These are phyloP conservation scores for Pristionchus maxplancki DNA, from an alignment of 2,888 invertebrate species.

Conservation along the genomic window DNA sequence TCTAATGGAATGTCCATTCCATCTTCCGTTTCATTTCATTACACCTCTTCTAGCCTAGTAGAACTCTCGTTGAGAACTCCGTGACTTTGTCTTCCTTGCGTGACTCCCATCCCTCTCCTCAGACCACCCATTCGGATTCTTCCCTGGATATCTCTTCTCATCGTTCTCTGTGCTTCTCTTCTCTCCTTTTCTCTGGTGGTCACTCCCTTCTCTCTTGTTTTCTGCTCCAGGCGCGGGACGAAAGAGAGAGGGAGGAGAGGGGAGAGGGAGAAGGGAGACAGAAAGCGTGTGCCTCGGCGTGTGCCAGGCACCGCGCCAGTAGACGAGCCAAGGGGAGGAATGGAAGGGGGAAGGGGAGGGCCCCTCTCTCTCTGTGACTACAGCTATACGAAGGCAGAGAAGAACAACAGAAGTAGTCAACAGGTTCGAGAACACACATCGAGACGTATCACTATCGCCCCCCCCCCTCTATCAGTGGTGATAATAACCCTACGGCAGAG, in stretches of 20 bases:
- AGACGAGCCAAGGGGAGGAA: neutral
- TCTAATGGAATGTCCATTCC: neutral
- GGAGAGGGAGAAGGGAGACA: neutral
- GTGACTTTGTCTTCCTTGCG: neutral
- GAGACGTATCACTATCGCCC: neutral
- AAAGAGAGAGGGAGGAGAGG: neutral
- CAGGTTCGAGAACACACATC: conserved; percentile 16
- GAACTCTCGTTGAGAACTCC: neutral
- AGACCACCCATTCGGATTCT: neutral
- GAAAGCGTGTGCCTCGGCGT: conserved; percentile 42
- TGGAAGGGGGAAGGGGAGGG: neutral
- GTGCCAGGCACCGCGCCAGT: conserved; percentile 40
- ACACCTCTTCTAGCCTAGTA: neutral
- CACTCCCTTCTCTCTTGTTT: conserved; percentile 38
- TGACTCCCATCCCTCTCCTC: neutral
- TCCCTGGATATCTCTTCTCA: conserved; percentile 28
- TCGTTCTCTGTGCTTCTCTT: conserved; percentile 24
- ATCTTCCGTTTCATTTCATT: neutral
- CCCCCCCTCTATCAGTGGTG: neutral
- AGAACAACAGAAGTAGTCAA: neutral
- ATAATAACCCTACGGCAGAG: conserved; percentile 38
- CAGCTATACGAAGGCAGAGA: conserved; percentile 33
- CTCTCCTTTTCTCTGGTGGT: conserved; percentile 42
- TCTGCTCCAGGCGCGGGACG: conserved; percentile 4
- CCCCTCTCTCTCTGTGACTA: neutral